Conservation (phyloP, 2,888 invertebrate genomes). For the Margaritifera margaritifera region DNA sequence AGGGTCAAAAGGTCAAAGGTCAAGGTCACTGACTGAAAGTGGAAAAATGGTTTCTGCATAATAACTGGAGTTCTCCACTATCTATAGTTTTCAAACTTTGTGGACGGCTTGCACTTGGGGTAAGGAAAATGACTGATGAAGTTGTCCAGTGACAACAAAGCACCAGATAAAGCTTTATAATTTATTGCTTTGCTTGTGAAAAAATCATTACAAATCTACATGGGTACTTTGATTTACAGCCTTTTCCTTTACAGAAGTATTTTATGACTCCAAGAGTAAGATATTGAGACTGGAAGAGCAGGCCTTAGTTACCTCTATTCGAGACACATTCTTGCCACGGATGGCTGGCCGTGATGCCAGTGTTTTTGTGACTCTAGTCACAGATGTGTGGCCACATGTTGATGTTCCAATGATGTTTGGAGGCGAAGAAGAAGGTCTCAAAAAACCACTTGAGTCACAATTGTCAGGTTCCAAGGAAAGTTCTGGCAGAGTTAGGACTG, state of each 20-base stretch:
- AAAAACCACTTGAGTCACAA: constrained; percentile 38
- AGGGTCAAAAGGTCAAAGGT: too few species aligned
- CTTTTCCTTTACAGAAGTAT: constrained; percentile 5
- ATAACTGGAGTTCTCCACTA: too few species aligned
- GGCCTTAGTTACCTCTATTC: constrained; percentile 62
- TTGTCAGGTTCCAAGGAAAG: constrained; percentile 43
- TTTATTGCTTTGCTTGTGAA: too few species aligned
- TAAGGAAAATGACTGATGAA: too few species aligned
- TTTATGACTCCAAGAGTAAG: constrained; percentile 19
- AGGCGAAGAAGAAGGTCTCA: constrained; percentile 49
- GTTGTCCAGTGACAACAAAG: too few species aligned
- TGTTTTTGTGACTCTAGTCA: constrained; percentile 61
- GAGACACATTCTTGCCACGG: constrained; percentile 67
- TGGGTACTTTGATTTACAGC: too few species aligned
- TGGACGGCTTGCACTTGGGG: too few species aligned
- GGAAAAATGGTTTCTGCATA: too few species aligned
- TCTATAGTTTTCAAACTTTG: too few species aligned
- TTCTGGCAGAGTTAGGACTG: constrained; percentile 42
- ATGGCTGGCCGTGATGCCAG: constrained; percentile 64
- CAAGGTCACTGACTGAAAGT: too few species aligned
- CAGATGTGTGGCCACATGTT: constrained; percentile 66
- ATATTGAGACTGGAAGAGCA: constrained; percentile 55
- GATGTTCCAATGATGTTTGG: constrained; percentile 61
- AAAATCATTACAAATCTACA: too few species aligned
- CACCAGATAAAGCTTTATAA: too few species aligned